phyloP scores from a whole-genome alignment of 2,797 vertebrate genomes.

The Hippoglossus hippoglossus region DNA sequence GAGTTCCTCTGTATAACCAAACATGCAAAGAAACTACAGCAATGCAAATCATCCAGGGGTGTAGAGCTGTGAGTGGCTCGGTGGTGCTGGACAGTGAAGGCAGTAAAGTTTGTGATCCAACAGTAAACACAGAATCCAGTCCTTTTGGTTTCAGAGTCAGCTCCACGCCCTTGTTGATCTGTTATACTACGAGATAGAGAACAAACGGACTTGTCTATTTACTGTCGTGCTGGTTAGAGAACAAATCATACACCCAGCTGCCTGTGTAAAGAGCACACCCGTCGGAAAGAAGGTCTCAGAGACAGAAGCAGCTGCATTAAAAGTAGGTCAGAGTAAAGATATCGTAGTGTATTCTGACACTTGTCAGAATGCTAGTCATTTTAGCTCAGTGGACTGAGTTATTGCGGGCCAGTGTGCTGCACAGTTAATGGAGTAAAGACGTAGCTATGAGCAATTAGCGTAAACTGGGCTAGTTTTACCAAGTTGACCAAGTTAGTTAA shows the following conservation, averaged over 20 bases:
- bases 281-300: too few relatives aligned
- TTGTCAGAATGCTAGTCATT: not conserved
- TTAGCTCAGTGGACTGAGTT: not conserved
- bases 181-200: not conserved
- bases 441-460: too few relatives aligned
- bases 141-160: not conserved
- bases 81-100: not conserved
- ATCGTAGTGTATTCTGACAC: not conserved
- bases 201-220: not conserved
- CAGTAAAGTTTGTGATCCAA: not conserved
- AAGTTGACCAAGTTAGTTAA: not conserved
- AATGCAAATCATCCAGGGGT: not conserved
- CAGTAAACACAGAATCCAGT: not conserved
- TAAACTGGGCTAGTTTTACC: not conserved
- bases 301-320: too few relatives aligned
- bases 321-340: too few relatives aligned
- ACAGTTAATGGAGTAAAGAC: too few relatives aligned
- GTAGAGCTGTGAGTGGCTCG: not conserved
- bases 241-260: not conserved
- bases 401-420: too few relatives aligned
- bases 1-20: not conserved
- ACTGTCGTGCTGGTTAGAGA: not conserved
- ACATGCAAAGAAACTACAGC: not conserved
- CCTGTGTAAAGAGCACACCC: too few relatives aligned
- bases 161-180: slow-evolving; percentile 1